These are phyloP conservation scores for Oreochromis mossambicus DNA, from an alignment of 2,797 vertebrate species.

Conservation along the genomic window DNA sequence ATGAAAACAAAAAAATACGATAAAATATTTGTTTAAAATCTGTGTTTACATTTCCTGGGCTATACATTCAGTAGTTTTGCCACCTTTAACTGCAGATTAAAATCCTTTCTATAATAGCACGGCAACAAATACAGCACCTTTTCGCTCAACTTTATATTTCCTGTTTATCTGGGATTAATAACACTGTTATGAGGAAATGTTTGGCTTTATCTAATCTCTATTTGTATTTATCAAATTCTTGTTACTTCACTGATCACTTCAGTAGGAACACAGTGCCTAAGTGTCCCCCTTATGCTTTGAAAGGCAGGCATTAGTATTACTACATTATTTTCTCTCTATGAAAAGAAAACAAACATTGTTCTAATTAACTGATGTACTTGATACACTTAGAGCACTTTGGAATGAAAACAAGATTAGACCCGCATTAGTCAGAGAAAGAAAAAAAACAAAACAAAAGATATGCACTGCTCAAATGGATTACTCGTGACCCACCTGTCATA, in stretches of 20 bases:
- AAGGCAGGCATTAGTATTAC: not conserved
- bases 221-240: not conserved
- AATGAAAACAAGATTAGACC: not conserved
- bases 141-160: not conserved
- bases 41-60: not conserved
- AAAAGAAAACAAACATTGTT: not conserved
- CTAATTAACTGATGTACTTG: not conserved
- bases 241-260: not conserved
- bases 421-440: not conserved
- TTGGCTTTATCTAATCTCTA: not conserved
- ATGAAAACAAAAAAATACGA: not conserved
- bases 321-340: not conserved
- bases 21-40: not conserved
- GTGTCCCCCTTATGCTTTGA: not conserved
- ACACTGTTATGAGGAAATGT: not conserved
- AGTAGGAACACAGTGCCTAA: not conserved
- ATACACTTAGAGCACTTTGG: not conserved
- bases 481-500: conserved; percentile 83
- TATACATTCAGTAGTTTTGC: not conserved
- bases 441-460: not conserved
- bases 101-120: not conserved
- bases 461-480: not conserved
- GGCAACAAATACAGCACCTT: not conserved
- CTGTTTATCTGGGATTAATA: not conserved
- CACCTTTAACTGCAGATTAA: not conserved